Base-by-base conservation (phyloP, 2,113 vertebrate species). In the Macaca mulatta region DNA sequence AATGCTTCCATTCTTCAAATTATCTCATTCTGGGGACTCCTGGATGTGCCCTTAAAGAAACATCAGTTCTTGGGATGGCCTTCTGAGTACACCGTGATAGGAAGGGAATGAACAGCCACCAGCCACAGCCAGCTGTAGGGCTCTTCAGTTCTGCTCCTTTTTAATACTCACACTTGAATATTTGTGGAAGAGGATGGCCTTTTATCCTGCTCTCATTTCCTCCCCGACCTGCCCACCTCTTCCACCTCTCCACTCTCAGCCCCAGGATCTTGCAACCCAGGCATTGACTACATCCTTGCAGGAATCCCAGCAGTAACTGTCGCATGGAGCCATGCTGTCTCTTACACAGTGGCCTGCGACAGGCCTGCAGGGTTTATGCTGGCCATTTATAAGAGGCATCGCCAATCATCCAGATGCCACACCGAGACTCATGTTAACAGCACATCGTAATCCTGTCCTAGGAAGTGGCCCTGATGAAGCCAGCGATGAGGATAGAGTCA, bases 381-480 rank as follows among this genome's bases (percentile, higher is more conserved):
- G 89, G 82, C 83, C 96, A 32, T 96, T 97, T 97, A 94, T 87
- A 91, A 96, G 96, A 97, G 90, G 82, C 89, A 91, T 55, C 69
- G 93, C 88, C 97, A 86, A 30, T 91, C 83, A 74, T n/a, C 61
- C 10, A 45, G 96, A 91, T 80, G 23, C 23, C 27, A 85, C 3
- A 0, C 17, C 3, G 30, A 35, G 80, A 48, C 86, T 50, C 1
- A 18, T 32, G 85, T n/a, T 45, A 35, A 96, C 52, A 30, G 95
- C 90, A 72, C 22, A 9, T 70, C 14, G 35, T 75, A 13, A 82
- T 80, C 87, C 97, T 88, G 92, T 83, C 88, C 91, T 35, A 13
- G 90, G 80, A 96, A 90, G 91, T n/a, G 12, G n/a, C 61, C 93
- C 6, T 59, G 48, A 8, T 57, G 89, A n/a, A 40, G 70, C 89